Base-by-base conservation (phyloP, 2,888 invertebrate species). In the Ennomos erosarius region DNA sequence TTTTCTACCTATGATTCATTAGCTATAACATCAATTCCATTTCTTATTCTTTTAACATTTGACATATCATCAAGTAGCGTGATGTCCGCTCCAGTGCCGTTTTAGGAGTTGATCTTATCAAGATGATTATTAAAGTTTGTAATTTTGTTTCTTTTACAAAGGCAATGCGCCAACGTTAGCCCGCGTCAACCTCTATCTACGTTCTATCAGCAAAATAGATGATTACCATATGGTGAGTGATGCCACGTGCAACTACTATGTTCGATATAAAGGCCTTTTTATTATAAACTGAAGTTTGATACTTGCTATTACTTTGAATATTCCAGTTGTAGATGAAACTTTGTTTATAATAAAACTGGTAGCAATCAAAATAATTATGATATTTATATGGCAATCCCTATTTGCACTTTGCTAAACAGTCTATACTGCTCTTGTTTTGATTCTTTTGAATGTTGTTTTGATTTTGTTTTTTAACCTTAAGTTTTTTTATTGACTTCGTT, bases 191-290 rank as follows among this genome's bases (percentile, higher is more conserved):
- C 95, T 99, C 95, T 97, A 95, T 93, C 96, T 99, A 78, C 96
- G 99, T 88, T 98, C 98, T 94, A 98, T 99, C 95, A 98, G 98
- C 95, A 98, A 98, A 96, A 98, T 99, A 94, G 97, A 98, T 94
- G 98, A 98, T 96, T 98, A 98, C 94, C 97, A 98, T 95, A 99
- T 98, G 98, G 98, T 98, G 96, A 98, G 98, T 97, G 81, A 88
- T 75, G 78, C 74, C 80, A 85, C 77, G 74, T 78, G 74, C 78
- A 74, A 73, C 55, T 53, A 43, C 13, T 38, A 46, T 46, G 13
- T 35, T 26, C 35, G 39, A 54, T 34, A 38, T 40, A 13, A 42
- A 53, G 13, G 38, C 72, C 76, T 71, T 88, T 88, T 87, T 89
- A 87, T 89, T 88, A 84, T 85, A 81, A 81, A 85, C 75, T 74